Base-by-base conservation (phyloP, 1,140 invertebrate species). In the Chrysomallon squamiferum region DNA sequence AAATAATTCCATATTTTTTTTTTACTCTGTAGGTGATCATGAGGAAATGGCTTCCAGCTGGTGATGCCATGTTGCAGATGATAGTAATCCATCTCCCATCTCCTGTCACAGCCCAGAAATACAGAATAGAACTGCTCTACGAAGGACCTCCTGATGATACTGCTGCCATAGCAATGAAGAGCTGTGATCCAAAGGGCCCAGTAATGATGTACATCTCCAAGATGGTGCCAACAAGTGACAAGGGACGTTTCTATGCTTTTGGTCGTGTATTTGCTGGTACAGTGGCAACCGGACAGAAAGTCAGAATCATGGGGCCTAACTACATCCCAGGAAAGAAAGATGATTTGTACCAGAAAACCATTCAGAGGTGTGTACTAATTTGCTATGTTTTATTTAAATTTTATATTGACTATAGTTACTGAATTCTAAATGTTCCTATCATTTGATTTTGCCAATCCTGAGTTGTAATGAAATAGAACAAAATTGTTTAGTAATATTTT, bases 151-250 rank as follows among this genome's bases (percentile, higher is more conserved):
- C 91, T 76, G 97, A 99, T 86, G 98, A 99, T 87, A 94, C 96
- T 79, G 96, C 95, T 74, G 97, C 95, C 78, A 76, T 95, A 74
- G 95, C 83, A 38, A 86, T 91, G 54, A 88, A 96, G 91, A 93
- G 86, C 79, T 99, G 97, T 86, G 95, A 99, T 87, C 92, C 96
- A 7, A 93, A 97, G 76, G 98, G 92, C 72, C 97, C 96, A 25
- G 89, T 99, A 30, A 99, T 99, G 97, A 99, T 99, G 97, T 99
- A 99, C 90, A 90, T 99, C 70, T 98, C 96, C 27, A 99, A 99
- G 88, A 99, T 99, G 98, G 98, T 99, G 86, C 98, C 98, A 63
- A 99, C 98, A 5, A 94, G 95, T 45, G 98, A 99, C 86, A 99
- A 99, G 88, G 98, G 98, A 71, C 92, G 98, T 86, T 99, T 99